Evolutionary conservation across 2,113 vertebrate species (phyloP).

Genomic region (Brachionichthys hirsutus): DNA sequence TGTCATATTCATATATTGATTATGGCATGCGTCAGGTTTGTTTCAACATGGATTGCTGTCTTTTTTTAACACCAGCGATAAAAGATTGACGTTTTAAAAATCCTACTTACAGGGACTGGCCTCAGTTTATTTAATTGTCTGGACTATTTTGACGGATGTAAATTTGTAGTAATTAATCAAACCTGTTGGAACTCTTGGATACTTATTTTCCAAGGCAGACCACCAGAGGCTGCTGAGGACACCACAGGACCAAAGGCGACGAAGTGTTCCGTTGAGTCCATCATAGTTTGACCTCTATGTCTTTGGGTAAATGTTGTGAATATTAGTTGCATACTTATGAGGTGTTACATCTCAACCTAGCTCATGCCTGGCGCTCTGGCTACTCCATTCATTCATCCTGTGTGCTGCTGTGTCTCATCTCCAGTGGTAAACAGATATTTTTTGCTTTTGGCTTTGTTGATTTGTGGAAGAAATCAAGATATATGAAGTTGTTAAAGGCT

Average conservation of each 20-base stretch:
- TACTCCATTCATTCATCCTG: constrained; percentile 8
- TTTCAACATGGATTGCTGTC: neutral
- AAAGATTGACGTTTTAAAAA: neutral
- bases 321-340: constrained; percentile 64
- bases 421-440: neutral
- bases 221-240: constrained; percentile 79
- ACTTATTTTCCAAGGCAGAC: constrained; percentile 53
- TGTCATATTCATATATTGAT: neutral
- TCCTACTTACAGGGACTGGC: neutral
- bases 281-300: constrained; percentile 49
- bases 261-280: constrained; percentile 9
- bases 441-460: neutral
- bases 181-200: constrained; percentile 1
- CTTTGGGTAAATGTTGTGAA: constrained; percentile 40
- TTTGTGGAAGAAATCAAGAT: constrained; percentile 9
- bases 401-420: neutral
- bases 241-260: constrained; percentile 28
- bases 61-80: neutral
- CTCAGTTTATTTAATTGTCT: neutral
- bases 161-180: neutral
- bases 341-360: constrained; percentile 48
- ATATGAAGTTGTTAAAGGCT: constrained; percentile 3
- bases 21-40: neutral
- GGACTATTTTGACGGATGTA: neutral
- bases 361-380: constrained; percentile 43